Evolutionary conservation across 2,113 vertebrate genomes (phyloP).

Genomic region (Percina caprodes): DNA sequence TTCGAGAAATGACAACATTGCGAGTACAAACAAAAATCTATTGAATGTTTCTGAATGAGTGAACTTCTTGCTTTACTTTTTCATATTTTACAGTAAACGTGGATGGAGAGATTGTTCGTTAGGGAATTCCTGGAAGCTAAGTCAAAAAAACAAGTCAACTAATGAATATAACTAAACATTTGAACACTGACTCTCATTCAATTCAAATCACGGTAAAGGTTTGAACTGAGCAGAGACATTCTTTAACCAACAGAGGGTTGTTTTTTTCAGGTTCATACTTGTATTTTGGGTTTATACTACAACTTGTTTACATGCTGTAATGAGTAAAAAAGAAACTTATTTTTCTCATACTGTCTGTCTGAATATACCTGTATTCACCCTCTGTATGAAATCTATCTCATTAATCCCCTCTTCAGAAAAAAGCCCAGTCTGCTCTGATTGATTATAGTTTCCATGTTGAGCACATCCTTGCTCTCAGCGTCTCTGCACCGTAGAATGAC

Average conservation of each 20-base stretch:
- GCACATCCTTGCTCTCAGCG: too few species aligned
- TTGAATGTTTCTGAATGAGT: neutral
- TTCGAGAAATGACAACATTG: neutral
- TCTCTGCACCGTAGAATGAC: too few species aligned
- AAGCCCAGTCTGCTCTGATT: too few species aligned
- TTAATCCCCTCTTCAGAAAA: too few species aligned
- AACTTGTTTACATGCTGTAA: too few species aligned
- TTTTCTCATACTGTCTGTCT: too few species aligned
- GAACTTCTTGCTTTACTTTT: neutral
- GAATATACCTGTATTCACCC: too few species aligned
- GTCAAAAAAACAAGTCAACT: slow-evolving; percentile 9
- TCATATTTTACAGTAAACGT: slow-evolving; percentile 9
- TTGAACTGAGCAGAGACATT: neutral
- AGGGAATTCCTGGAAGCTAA: neutral
- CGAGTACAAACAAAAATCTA: neutral
- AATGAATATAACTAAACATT: slow-evolving; percentile 1
- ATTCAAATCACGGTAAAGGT: slow-evolving; percentile 11
- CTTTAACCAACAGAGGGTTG: neutral
- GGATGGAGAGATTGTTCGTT: slow-evolving; percentile 8
- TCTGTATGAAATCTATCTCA: too few species aligned
- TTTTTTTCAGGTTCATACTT: too few species aligned
- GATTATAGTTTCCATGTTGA: too few species aligned
- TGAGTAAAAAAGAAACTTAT: too few species aligned
- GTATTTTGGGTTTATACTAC: too few species aligned
- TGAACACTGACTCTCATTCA: slow-evolving; percentile 27